Base-by-base conservation (phyloP, 2,113 vertebrate species). In the Carassius gibelio region DNA sequence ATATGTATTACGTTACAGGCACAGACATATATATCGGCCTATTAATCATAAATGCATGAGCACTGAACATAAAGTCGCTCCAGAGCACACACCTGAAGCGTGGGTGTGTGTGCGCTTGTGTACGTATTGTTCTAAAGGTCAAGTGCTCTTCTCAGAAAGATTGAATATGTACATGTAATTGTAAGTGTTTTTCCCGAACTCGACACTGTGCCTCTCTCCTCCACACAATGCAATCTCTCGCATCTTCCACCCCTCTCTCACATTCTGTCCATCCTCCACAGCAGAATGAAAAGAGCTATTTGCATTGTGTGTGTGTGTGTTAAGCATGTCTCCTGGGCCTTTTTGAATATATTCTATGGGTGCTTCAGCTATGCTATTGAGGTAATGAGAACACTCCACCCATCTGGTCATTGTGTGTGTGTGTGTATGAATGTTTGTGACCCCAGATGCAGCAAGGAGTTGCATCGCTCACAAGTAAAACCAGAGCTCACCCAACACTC, bases 311-410 rank as follows among this genome's bases (percentile, higher is more conserved):
- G 80, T 78, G 80, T 86, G 71, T 82, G 59, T 79, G 52, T 74
- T 74, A 68, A 83, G 75, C 76, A 68, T 91, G 90, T 80, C 68
- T 75, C 74, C 72, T 81, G 91, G 87, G 89, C 89, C 92, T 91
- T 89, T 91, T 66, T 90, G 88, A 89, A 85, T 89, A 90, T 88
- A 88, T 91, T 93, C 88, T 89, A 86, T 90, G 89, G 90, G 88
- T 92, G 90, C 92, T 94, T 91, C 91, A 93, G 88, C 81, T 50
- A 83, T 88, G 85, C 93, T 91, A 91, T 92, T 92, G 91, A 92
- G 90, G 91, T 91, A 48, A 86, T 89, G 78, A 93, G 92, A 93
- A 93, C 92, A 88, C 93, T 91, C 84, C 92, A 91, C 93, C 92
- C 92, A 90, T 85, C 88, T 92, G 91, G 92, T 90, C 93, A 92